Conservation (phyloP, 2,888 invertebrate species). For the Aphodius granarius region DNA sequence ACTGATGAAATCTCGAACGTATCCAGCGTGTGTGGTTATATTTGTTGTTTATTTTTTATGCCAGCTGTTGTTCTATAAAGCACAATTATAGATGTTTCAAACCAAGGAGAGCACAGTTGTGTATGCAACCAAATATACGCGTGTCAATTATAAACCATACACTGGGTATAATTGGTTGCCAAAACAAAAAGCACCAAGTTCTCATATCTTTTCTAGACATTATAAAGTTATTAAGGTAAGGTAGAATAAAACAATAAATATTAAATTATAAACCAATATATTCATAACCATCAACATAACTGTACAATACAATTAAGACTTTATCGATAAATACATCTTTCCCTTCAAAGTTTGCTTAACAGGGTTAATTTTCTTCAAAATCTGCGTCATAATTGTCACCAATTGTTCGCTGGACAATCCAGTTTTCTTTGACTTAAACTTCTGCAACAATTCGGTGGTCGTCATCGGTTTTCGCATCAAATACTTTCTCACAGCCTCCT, state of each 20-base stretch:
- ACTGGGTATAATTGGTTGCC: no score
- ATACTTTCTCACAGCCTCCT: slow-evolving; percentile 93
- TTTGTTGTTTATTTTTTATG: no score
- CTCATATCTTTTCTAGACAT: no score
- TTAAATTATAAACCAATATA: neutral
- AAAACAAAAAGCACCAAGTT: no score
- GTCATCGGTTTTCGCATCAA: slow-evolving; percentile 97
- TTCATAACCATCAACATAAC: neutral
- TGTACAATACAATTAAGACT: slow-evolving; percentile 52
- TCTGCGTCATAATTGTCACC: slow-evolving; percentile 91
- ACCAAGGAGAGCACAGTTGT: no score
- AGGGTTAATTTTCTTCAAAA: slow-evolving; percentile 93
- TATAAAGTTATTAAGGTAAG: neutral
- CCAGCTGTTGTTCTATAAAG: no score
- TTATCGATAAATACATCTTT: slow-evolving; percentile 92
- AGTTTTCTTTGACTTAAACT: slow-evolving; percentile 93
- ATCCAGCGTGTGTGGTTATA: no score
- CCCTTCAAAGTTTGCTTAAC: slow-evolving; percentile 89
- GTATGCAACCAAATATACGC: no score
- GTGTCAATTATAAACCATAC: no score
- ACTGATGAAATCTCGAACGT: no score
- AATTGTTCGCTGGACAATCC: slow-evolving; percentile 88
- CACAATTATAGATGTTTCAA: no score
- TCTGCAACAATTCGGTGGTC: slow-evolving; percentile 90
- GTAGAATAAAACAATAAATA: neutral